Evolutionary conservation across 2,797 vertebrate genomes (phyloP), one percentile per base, ranked within the genome.

Genomic region (Microchirus variegatus): DNA sequence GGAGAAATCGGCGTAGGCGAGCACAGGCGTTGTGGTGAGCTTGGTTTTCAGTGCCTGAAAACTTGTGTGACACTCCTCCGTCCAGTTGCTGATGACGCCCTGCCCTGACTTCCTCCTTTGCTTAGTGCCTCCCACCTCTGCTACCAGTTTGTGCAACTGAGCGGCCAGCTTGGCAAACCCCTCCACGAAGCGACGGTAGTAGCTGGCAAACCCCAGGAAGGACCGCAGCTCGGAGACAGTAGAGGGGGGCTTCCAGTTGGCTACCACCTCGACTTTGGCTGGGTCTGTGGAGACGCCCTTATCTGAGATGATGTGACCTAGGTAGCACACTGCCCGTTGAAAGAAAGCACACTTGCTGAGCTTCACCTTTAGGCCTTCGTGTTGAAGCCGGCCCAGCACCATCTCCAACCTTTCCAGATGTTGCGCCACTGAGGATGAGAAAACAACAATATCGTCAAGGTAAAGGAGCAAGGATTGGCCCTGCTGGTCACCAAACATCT

Each of bases 311-410:
- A 61, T 14, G 7, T 62, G 67, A 0, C 57, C 55, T 44, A 69
- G 10, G 2, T 69, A 68, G 0, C 0, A 0, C 2, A 74, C 59
- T 6, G 64, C 9, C 4, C 1, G 2, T 5, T 46, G 36, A 2
- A 60, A 64, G 1, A 65, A 61, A n/a, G 0, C 1, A 14, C 60
- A 64, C 5, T 64, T 69, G 0, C 0, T 2, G 0, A 59, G 19
- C 3, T 56, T 63, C 0, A 3, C 71, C n/a, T 75, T 64, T 0
- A 68, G 51, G 0, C 52, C 63, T n/a, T n/a, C n/a, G 0, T 64
- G 9, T 4, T 59, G 11, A 1, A 63, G 5, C 1, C 31, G 19
- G 0, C 14, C 41, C 1, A 75, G 8, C 9, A 73, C 53, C 37
- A 53, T 4, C 0, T 50, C 10, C 18, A 67, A 1, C 4, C 59